Base-by-base conservation (phyloP, 2,888 invertebrate species). In the Lepidocyrtoides sp. region DNA sequence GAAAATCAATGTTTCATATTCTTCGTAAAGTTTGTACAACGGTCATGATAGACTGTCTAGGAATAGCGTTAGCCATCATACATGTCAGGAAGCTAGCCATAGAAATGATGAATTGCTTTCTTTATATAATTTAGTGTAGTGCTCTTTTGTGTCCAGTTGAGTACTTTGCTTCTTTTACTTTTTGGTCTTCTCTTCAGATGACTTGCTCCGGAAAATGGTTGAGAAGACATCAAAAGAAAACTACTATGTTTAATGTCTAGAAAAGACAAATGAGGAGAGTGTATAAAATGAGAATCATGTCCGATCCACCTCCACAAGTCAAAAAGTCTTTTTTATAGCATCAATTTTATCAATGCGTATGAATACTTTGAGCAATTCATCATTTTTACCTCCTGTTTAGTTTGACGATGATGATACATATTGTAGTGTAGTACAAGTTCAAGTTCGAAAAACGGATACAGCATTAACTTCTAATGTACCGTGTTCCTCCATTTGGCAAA, bases 141-240 rank as follows among this genome's bases (percentile, higher is more conserved):
- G 63, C 90, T 77, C 90, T 85, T 90, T 90, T 90, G 85, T 85
- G 90, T 85, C 90, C 90, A 85, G 77, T 90, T 66, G 89, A 86
- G 75, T 75, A 86, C 72, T 63, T 79, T 23, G 44, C 72, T 48
- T 81, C 89, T 54, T 72, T 41, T 41, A 36, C 54, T 82, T 57
- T 29, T 66, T 1, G n/a, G 7, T 23, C 44, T 32, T n/a, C 29
- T 26, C 7, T 77, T 51, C n/a, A 54, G 29, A 32, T 51, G 77
- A 54, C 51, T 77, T 77, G 12, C 7, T 48, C 54, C 26, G 29
- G 29, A n/a, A 29, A 54, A 77, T 54, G 54, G 32, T 51, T n/a
- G 54, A 51, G 8, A n/a, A 29, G 26, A 5, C 41, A n/a, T 60
- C 23, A 60, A 75, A 86, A 75, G 75, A 86, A 41, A 26, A 44